Base-by-base conservation (phyloP, 2,888 invertebrate genomes). In the Oithona nana region DNA sequence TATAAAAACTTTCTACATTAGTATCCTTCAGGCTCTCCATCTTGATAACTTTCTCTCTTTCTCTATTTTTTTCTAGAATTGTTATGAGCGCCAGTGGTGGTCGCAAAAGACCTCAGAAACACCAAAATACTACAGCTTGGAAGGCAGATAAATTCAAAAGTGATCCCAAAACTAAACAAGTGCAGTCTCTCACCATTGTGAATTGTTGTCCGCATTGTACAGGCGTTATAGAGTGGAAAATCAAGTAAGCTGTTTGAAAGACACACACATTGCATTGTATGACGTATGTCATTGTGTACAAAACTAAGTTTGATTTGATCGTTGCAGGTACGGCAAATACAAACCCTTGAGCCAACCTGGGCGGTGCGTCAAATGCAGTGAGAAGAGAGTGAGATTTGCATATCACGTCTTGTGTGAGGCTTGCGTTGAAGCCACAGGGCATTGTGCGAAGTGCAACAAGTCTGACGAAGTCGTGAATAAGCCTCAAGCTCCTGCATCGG, bases 201-300 rank as follows among this genome's bases (percentile, higher is more conserved):
- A 55, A 62, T 29, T 62, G 62, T 28, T 62, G 62, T 39, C 56
- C 30, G 26, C 20, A 31, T 16, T 62, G 62, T 20, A 56, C 62
- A 20, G 48, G 20, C 13, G 56, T 62, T 2, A 56, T 62, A 8
- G 48, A 62, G 24, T 62, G 62, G 62, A 62, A 62, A 29, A 62
- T 62, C 28, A 24, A 55, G 20, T 54, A 54, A 54, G 26, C 26
- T 20, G 20, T 26, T 24, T n/a, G n/a, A n/a, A n/a, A n/a, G n/a
- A n/a, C n/a, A n/a, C n/a, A n/a, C n/a, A n/a, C n/a, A 11, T 39
- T 39, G 39, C 16, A 16, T 16, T 39, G 39, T 6, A 39, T 16
- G 6, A 39, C 6, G 39, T 39, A 11, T 39, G 39, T 39, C 16
- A 39, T 39, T 39, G 39, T 39, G 39, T 16, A 39, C n/a, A n/a